Conservation (phyloP, 2,113 vertebrate genomes). For the Martes martes region DNA sequence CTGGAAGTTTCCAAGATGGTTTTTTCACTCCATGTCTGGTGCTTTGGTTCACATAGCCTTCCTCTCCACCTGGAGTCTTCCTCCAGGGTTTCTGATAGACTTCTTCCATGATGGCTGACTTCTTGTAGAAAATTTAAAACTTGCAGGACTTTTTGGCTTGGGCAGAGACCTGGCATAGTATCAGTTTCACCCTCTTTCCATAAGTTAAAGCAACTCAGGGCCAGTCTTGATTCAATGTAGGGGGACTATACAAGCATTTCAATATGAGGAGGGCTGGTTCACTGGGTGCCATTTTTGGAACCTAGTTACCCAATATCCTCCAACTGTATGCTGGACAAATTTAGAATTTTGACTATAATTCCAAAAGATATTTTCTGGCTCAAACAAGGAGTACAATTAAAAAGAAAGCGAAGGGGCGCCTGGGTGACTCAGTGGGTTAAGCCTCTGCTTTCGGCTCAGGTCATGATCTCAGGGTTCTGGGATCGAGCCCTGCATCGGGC, state of each 20-base stretch:
- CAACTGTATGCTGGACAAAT: neutral
- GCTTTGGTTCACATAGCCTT: neutral
- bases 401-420: neutral
- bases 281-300: neutral
- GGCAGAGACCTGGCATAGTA: neutral
- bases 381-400: neutral
- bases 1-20: neutral
- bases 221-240: neutral
- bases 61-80: neutral
- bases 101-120: neutral
- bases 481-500: no score
- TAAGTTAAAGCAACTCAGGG: neutral
- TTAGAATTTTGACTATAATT: conserved; percentile 1
- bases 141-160: neutral
- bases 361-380: neutral
- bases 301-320: neutral
- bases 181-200: neutral
- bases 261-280: neutral
- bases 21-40: neutral
- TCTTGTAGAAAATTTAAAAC: neutral
- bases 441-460: no score
- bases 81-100: neutral
- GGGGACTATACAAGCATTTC: neutral
- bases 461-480: no score
- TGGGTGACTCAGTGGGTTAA: no score